A percentile compares a stretch with the other conserved stretches of the same genome.
Evolutionary conservation across 2,888 invertebrate genomes (phyloP).

Genomic region (Oxyscelio sp.): DNA sequence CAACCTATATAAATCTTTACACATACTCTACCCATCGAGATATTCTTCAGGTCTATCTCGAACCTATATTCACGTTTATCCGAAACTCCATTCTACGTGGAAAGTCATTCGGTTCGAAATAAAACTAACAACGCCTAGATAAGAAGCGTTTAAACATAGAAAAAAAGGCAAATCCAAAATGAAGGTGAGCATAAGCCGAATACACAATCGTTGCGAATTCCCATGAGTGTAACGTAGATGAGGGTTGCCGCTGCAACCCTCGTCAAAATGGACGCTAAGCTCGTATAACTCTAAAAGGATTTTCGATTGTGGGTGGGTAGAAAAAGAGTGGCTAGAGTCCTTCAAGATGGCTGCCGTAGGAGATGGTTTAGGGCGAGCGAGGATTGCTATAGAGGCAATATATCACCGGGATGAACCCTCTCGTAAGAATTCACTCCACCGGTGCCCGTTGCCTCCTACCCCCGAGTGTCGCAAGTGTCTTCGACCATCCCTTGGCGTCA

Average conservation of each 20-base stretch:
- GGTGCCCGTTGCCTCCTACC: slow-evolving; percentile 75
- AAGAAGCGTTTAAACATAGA: too few species aligned
- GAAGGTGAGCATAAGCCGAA: too few species aligned
- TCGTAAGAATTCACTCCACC: slow-evolving; percentile 71
- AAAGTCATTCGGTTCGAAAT: too few species aligned
- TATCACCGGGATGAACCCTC: slow-evolving; percentile 85
- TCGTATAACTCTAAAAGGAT: slow-evolving; percentile 88
- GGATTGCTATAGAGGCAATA: slow-evolving; percentile 87
- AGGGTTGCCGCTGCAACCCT: slow-evolving; percentile 80
- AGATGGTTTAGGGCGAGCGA: slow-evolving; percentile 87
- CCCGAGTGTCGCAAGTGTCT: slow-evolving; percentile 69
- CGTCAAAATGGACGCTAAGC: slow-evolving; percentile 88
- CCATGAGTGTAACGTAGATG: slow-evolving; percentile 71
- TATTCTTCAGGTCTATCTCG: too few species aligned
- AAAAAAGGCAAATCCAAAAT: too few species aligned
- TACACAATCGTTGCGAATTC: slow-evolving; percentile 58
- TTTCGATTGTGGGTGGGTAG: slow-evolving; percentile 88
- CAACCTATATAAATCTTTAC: too few species aligned
- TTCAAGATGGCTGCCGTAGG: slow-evolving; percentile 88
- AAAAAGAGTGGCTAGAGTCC: slow-evolving; percentile 83
- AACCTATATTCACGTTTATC: too few species aligned
- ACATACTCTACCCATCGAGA: too few species aligned
- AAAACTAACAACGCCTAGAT: too few species aligned
- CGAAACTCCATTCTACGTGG: too few species aligned
- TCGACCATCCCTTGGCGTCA: slow-evolving; percentile 66